Base-by-base conservation (phyloP, 2,113 vertebrate species). In the Callaeas wilsoni region DNA sequence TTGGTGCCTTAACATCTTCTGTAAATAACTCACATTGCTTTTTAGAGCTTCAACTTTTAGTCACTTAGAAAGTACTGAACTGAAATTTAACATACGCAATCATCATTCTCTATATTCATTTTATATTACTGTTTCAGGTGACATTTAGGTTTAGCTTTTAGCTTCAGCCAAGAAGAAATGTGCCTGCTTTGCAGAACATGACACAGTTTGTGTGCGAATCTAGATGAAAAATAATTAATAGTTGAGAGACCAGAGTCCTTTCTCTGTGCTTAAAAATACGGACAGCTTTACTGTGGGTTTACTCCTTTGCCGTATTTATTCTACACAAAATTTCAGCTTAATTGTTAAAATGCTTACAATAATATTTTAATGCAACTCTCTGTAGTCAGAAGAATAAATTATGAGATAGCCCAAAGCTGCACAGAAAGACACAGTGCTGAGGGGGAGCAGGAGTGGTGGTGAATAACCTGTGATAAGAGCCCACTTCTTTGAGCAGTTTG, bases 321-420 rank as follows among this genome's bases (percentile, higher is more conserved):
- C 63, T 22, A 16, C 12, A 10, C 74, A 96, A 94, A 96, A 79
- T 77, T 83, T 76, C 79, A 81, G 55, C 64, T 90, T 96, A 97
- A 96, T 95, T 94, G 94, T 97, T 74, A 76, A 89, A 91, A 96
- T 90, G 86, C 89, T 89, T 52, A 69, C 78, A 89, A 70, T 95
- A 88, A 94, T 96, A 95, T 94, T 97, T 96, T 97, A 96, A 97
- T 79, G 95, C 95, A 74, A 82, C 87, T 93, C 87, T 95, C 76
- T 77, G 88, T 90, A 95, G 88, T 44, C 82, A 81, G 88, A 92
- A 91, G 78, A 97, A 95, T 91, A 90, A 93, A 87, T 74, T 83
- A 80, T 87, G 92, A n/a, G 44, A 90, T 62, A 71, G 56, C 85
- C 81, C 97, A 91, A 84, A 88, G 88, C 84, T 81, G 70, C 90